Conservation (phyloP, 2,797 vertebrate genomes). For the Dallia pectoralis region DNA sequence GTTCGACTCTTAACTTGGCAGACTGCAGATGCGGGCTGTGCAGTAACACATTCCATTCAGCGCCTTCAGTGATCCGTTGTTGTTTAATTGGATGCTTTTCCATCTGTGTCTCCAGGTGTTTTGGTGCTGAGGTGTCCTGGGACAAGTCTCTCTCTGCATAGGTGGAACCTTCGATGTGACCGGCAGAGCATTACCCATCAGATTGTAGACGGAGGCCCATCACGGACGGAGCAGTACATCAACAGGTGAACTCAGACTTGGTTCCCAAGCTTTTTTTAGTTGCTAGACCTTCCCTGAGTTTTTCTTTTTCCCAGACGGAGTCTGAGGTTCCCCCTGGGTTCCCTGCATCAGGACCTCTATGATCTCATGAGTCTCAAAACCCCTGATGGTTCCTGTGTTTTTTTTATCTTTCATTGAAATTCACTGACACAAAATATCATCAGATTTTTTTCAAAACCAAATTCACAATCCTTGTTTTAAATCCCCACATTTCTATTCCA, state of each 20-base stretch:
- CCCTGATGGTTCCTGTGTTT: too few species aligned
- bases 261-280: too few species aligned
- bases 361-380: too few species aligned
- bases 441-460: not conserved
- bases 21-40: too few species aligned
- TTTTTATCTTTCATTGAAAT: too few species aligned
- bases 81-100: constrained; percentile 2
- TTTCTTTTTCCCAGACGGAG: too few species aligned
- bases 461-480: not conserved
- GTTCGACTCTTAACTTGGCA: too few species aligned
- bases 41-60: not conserved
- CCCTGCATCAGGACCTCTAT: too few species aligned
- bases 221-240: constrained; percentile 79
- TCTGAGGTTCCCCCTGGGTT: too few species aligned
- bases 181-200: constrained; percentile 91
- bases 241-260: constrained; percentile 82
- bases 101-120: constrained; percentile 75
- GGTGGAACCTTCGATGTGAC: constrained; percentile 83
- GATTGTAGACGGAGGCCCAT: constrained; percentile 87
- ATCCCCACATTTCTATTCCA: constrained; percentile 1
- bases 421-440: too few species aligned
- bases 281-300: too few species aligned
- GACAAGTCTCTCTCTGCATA: constrained; percentile 90
- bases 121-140: constrained; percentile 93
- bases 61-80: not conserved